Conservation (phyloP, 2,797 vertebrate genomes). For the Sebastes iracundus region DNA sequence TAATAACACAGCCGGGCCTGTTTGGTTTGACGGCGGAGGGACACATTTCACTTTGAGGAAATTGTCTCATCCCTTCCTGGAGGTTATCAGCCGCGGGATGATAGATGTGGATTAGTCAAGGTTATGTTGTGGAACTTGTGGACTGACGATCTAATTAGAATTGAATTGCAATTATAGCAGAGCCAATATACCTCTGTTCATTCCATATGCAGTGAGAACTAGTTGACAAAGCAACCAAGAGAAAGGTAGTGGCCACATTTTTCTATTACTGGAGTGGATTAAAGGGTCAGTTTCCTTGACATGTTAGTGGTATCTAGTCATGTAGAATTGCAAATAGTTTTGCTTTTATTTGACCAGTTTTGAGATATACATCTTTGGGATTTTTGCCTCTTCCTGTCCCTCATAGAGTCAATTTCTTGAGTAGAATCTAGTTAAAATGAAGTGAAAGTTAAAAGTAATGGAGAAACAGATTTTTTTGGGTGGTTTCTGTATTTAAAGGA, state of each 20-base stretch:
- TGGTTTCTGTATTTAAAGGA: no score
- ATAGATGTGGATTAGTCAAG: slow-evolving; percentile 58
- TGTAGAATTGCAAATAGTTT: neutral
- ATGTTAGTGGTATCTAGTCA: neutral
- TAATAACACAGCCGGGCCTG: slow-evolving; percentile 52
- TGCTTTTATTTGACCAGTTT: neutral
- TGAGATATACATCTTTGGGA: neutral
- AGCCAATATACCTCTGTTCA: slow-evolving; percentile 27
- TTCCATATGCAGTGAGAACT: slow-evolving; percentile 10
- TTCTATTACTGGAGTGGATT: neutral
- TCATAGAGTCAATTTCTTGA: neutral
- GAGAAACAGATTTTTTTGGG: neutral
- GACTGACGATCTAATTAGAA: slow-evolving; percentile 56
- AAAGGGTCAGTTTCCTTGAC: neutral
- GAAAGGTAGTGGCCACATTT: neutral
- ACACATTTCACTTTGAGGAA: slow-evolving; percentile 57
- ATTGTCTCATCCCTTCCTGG: slow-evolving; percentile 42
- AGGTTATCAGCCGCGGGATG: slow-evolving; percentile 51
- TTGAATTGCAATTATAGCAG: slow-evolving; percentile 57
- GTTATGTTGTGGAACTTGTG: slow-evolving; percentile 53
- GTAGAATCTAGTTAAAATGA: neutral
- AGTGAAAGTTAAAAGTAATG: neutral
- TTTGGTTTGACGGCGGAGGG: slow-evolving; percentile 49
- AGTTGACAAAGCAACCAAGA: slow-evolving; percentile 2
- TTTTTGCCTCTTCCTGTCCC: neutral